phyloP scores from a whole-genome alignment of 1,140 invertebrate genomes.

The Chrysoperla carnea region DNA sequence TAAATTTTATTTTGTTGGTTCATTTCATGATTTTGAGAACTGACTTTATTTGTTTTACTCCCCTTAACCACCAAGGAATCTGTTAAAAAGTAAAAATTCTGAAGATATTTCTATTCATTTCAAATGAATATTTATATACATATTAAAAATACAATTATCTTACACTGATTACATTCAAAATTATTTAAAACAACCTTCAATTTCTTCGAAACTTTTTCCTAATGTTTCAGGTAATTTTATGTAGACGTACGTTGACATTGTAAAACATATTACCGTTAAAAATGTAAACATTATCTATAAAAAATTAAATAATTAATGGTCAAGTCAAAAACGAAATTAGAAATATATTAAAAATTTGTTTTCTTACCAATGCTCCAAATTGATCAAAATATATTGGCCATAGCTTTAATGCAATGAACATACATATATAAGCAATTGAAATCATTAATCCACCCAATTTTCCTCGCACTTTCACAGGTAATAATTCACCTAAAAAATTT shows the following conservation, averaged over 20 bases:
- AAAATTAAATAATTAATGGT: too few species aligned
- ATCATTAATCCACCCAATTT: conserved; percentile 33
- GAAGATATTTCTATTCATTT: too few species aligned
- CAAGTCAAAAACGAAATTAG: too few species aligned
- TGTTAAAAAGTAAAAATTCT: too few species aligned
- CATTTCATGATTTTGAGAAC: too few species aligned
- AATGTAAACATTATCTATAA: conserved; percentile 36
- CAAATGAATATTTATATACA: too few species aligned
- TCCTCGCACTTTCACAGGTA: conserved; percentile 33
- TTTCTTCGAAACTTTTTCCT: conserved; percentile 40
- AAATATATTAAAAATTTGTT: too few species aligned
- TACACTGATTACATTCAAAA: too few species aligned
- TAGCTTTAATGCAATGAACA: conserved; percentile 43
- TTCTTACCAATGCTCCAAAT: conserved; percentile 18
- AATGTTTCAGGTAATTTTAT: conserved; percentile 56
- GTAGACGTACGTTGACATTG: conserved; percentile 35
- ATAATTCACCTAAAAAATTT: conserved; percentile 14
- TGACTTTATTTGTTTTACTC: too few species aligned
- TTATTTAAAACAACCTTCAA: conserved; percentile 21
- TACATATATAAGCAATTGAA: conserved; percentile 38
- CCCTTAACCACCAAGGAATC: too few species aligned
- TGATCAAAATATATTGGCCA: conserved; percentile 33
- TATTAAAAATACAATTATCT: too few species aligned
- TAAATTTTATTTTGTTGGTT: too few species aligned
- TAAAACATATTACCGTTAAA: conserved; percentile 35